Evolutionary conservation across 2,888 invertebrate species (phyloP).

Genomic region (Itoplectis maculator): DNA sequence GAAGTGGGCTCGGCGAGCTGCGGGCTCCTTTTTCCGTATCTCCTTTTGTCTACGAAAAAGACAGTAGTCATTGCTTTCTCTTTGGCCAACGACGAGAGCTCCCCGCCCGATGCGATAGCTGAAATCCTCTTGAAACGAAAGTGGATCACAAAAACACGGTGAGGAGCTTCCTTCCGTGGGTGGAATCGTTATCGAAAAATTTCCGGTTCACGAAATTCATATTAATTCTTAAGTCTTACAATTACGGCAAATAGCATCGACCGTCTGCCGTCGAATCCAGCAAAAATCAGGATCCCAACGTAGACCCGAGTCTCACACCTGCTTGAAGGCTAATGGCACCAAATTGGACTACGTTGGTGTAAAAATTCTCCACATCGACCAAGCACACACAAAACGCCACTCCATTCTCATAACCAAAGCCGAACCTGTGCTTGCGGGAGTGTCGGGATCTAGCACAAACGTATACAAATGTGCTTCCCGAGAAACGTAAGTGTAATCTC

Average conservation of each 20-base stretch:
- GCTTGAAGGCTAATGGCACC: not conserved
- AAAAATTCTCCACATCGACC: conserved; percentile 1
- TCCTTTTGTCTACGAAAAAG: conserved; percentile 54
- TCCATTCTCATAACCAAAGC: conserved; percentile 2
- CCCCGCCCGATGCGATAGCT: too few species aligned
- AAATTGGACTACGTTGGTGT: not conserved
- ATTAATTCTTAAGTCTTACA: not conserved
- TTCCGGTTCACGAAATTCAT: not conserved
- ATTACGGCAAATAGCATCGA: not conserved
- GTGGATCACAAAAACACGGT: conserved; percentile 26
- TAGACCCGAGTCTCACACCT: not conserved
- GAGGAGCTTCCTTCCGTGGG: not conserved
- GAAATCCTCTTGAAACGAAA: conserved; percentile 38
- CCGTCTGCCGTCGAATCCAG: not conserved
- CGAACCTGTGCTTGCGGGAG: conserved; percentile 34
- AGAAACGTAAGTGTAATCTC: conserved; percentile 29
- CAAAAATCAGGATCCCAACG: not conserved
- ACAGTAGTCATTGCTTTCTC: conserved; percentile 54
- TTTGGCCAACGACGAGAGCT: conserved; percentile 23
- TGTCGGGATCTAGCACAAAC: conserved; percentile 48
- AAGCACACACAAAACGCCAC: not conserved
- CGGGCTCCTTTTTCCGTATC: conserved; percentile 13
- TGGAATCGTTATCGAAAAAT: conserved; percentile 6
- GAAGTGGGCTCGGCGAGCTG: conserved; percentile 43
- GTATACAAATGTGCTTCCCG: conserved; percentile 67